Conservation (phyloP, 2,797 vertebrate genomes). For the Etheostoma nigrum region DNA sequence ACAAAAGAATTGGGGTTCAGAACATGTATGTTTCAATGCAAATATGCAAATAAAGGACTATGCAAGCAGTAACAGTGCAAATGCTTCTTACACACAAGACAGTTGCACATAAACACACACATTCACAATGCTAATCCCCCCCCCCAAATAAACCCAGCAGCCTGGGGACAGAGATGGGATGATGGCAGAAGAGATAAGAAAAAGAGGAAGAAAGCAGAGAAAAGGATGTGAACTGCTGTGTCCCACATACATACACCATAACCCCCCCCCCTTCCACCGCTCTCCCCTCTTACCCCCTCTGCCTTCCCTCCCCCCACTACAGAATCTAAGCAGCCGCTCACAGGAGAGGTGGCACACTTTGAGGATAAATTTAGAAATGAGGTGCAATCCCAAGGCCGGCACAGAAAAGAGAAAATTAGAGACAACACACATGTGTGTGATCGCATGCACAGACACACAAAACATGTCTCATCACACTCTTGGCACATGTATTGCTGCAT, state of each 20-base stretch:
- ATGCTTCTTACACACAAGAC: slow-evolving; percentile 38
- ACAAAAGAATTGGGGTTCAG: slow-evolving; percentile 7
- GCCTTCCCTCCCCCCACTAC: slow-evolving; percentile 59
- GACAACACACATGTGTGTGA: slow-evolving; percentile 58
- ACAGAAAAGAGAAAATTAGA: slow-evolving; percentile 57
- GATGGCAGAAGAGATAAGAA: slow-evolving; percentile 69
- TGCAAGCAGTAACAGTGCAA: slow-evolving; percentile 24
- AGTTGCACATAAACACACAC: slow-evolving; percentile 27
- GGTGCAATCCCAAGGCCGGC: slow-evolving; percentile 84
- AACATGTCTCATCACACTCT: slow-evolving; percentile 25
- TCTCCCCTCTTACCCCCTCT: slow-evolving; percentile 26
- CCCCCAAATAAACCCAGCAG: slow-evolving; percentile 61
- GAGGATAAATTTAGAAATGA: slow-evolving; percentile 89
- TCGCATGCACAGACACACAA: slow-evolving; percentile 19
- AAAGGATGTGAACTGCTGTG: slow-evolving; percentile 66
- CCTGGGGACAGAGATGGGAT: slow-evolving; percentile 60
- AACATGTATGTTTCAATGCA: slow-evolving; percentile 27
- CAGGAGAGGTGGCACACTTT: slow-evolving; percentile 95
- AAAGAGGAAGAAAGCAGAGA: slow-evolving; percentile 54
- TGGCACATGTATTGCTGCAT: background rate
- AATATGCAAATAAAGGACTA: slow-evolving; percentile 30
- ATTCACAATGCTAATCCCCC: slow-evolving; percentile 55
- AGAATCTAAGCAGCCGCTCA: slow-evolving; percentile 90
- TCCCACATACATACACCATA: slow-evolving; percentile 71
- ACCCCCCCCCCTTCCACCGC: background rate